phyloP scores from a whole-genome alignment of 2,888 invertebrate genomes.

The Hyposoter dolosus region DNA sequence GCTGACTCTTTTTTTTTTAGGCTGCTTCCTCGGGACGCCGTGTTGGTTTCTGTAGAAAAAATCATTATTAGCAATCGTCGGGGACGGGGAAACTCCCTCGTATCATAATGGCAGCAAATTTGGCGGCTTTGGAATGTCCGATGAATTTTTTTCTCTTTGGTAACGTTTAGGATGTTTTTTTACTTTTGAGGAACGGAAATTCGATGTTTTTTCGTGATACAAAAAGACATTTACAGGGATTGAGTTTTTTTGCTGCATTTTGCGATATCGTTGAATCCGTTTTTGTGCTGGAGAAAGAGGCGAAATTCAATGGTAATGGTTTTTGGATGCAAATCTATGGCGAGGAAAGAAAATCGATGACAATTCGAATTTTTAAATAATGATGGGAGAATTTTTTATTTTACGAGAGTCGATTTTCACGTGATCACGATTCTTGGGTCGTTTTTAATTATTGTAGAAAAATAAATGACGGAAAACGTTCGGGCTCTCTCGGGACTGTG shows the following conservation, averaged over 20 bases:
- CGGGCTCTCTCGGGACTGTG: neutral
- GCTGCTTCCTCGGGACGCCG: too few species aligned
- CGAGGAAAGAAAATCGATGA: too few species aligned
- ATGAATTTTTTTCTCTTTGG: neutral
- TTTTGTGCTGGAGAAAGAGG: neutral
- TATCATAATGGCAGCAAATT: neutral
- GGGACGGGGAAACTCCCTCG: neutral
- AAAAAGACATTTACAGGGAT: neutral
- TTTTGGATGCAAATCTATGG: too few species aligned
- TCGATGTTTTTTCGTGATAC: neutral
- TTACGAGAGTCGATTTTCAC: too few species aligned
- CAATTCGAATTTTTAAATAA: too few species aligned
- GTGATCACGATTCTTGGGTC: too few species aligned
- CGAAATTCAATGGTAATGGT: too few species aligned
- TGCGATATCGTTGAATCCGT: neutral
- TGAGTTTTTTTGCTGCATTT: neutral
- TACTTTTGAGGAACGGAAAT: neutral
- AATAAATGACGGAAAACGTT: too few species aligned
- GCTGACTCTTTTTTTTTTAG: neutral
- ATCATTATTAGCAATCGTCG: neutral
- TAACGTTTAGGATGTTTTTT: neutral
- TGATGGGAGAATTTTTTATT: too few species aligned
- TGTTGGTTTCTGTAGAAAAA: neutral
- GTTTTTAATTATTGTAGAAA: too few species aligned
- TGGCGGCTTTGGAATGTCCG: neutral